Evolutionary conservation across 1,140 invertebrate genomes (phyloP).

Genomic region (Rhizoglyphus robini): DNA sequence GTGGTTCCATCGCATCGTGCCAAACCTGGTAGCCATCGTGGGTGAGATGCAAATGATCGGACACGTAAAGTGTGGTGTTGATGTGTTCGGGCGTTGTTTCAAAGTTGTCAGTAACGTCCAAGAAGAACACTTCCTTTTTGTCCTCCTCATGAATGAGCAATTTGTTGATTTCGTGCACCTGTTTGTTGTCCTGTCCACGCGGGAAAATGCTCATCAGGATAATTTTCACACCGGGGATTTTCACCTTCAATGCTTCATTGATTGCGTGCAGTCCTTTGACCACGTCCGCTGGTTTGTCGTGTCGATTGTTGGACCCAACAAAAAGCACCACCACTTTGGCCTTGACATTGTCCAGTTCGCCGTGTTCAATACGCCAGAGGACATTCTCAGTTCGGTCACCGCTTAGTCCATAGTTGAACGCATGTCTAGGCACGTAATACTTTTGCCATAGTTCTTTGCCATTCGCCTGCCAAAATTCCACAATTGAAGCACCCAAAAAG

Average conservation of each 20-base stretch:
- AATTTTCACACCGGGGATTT: conserved; percentile 7
- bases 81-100: background rate
- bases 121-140: background rate
- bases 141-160: background rate
- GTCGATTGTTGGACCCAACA: background rate
- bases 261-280: conserved; percentile 2
- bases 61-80: background rate
- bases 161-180: background rate
- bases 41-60: background rate
- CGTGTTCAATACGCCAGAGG: background rate
- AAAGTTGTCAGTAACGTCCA: background rate
- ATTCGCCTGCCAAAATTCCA: background rate
- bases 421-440: background rate
- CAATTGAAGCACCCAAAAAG: conserved; percentile 4
- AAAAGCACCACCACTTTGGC: conserved; percentile 3
- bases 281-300: conserved; percentile 3
- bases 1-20: conserved; percentile 16
- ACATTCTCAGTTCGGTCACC: conserved; percentile 8
- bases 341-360: background rate
- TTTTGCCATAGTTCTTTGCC: conserved; percentile 6
- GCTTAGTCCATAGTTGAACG: conserved; percentile 6
- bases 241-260: background rate
- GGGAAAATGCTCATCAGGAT: conserved; percentile 3
- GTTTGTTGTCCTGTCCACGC: background rate
- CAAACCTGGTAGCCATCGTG: conserved; percentile 7